Evolutionary conservation across 1,140 invertebrate species (phyloP).

Genomic region (Scaptomyza montana): DNA sequence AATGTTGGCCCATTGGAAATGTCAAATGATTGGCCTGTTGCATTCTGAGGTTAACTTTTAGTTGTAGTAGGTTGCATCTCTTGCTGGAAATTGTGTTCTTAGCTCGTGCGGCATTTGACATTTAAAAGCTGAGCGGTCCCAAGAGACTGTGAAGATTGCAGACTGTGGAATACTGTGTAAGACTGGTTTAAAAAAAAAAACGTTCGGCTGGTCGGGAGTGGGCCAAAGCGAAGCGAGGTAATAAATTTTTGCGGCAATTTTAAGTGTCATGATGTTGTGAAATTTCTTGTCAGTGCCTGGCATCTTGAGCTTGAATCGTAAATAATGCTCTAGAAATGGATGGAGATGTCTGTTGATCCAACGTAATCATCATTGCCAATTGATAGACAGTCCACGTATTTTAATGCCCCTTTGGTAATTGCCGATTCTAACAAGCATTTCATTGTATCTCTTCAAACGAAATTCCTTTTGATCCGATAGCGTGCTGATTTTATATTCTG

Average conservation of each 20-base stretch:
- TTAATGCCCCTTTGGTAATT: conserved; percentile 30
- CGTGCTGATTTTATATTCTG: conserved; percentile 28
- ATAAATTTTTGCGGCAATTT: conserved; percentile 71
- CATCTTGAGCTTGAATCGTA: conserved; percentile 80
- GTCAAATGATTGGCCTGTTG: conserved; percentile 62
- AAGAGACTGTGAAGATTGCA: conserved; percentile 20
- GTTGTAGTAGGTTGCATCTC: conserved; percentile 49
- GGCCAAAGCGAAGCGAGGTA: conserved; percentile 39
- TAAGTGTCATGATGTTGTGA: conserved; percentile 63
- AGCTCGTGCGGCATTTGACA: conserved; percentile 72
- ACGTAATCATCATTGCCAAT: conserved; percentile 44
- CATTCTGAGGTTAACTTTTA: conserved; percentile 57
- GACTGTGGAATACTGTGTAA: neutral
- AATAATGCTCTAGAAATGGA: conserved; percentile 72
- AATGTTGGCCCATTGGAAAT: conserved; percentile 47
- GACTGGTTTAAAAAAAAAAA: conserved; percentile 54
- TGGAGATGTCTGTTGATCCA: conserved; percentile 42
- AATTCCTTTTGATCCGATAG: conserved; percentile 27
- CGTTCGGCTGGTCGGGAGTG: neutral
- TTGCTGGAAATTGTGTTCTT: conserved; percentile 54
- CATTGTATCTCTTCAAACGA: conserved; percentile 21
- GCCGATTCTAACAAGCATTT: conserved; percentile 42
- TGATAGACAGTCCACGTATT: conserved; percentile 72
- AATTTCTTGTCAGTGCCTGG: conserved; percentile 68
- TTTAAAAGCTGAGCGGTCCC: conserved; percentile 36